Evolutionary conservation across 1,140 invertebrate genomes (phyloP), one percentile per base, ranked within the genome.

Genomic region (Mactra quadrangularis): DNA sequence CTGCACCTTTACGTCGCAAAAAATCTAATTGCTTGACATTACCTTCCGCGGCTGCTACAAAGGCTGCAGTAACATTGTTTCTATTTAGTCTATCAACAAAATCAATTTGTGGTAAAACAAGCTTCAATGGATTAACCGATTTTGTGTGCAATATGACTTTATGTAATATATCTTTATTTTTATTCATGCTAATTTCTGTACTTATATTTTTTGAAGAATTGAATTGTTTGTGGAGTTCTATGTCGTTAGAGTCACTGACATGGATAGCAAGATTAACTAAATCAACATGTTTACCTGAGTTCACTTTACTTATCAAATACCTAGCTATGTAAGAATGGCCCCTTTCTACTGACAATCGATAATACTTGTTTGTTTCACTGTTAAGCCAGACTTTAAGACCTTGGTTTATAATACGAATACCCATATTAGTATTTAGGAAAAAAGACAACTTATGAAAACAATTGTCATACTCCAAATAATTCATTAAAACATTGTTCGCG

Each of bases 21-120:
- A 72, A 22, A 9, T 55, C 52, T 57, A 72, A 22, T 35, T 72
- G 70, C 31, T 41, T 50, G 11, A 52, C 25, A 57, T 72, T 27
- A n/a, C 70, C 70, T 57, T 57, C 55, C 3, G 70, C 50, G 7
- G 70, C 50, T 35, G 70, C 70, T 22, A 72, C 35, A 38, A 72
- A 72, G 19, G 52, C 31, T 9, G 70, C 50, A 9, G 70, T 72
- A 15, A 57, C 70, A 22, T 57, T 41, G 7, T 35, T 31, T 55
- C 55, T 47, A n/a, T 57, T 57, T 38, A 35, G 2, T 13, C 9
- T 22, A 38, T 72, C 50, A 22, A 57, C 52, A 35, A 52, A 22
- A 1, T 47, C n/a, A 17, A 1, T 38, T 22, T 72, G 50, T 27
- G 27, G 11, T 50, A 50, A 31, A 6, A 68, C 3, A 2, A 68